A percentile compares a stretch with the other conserved stretches of the same genome.
Evolutionary conservation across 2,888 invertebrate genomes (phyloP).

Genomic region (Agonopterix alstromeriana): DNA sequence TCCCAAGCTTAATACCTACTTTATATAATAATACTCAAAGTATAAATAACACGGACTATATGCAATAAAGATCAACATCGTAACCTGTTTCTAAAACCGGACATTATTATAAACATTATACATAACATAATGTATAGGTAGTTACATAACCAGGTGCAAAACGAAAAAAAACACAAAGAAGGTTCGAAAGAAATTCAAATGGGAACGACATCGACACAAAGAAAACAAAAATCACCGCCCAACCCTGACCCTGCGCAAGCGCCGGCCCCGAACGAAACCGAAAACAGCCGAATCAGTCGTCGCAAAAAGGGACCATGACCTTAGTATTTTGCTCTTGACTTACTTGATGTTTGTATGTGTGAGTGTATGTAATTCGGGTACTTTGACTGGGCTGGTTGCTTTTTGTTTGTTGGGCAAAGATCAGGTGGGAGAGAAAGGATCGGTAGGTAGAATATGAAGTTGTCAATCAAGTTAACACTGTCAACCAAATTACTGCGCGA

Average conservation of each 20-base stretch:
- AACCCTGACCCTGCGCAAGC: slow-evolving; percentile 43
- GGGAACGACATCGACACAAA: slow-evolving; percentile 7
- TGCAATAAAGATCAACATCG: not conserved
- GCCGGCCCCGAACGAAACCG: slow-evolving; percentile 38
- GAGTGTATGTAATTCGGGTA: slow-evolving; percentile 62
- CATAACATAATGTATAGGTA: slow-evolving; percentile 3
- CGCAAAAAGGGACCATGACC: slow-evolving; percentile 63
- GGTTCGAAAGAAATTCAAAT: slow-evolving; percentile 9
- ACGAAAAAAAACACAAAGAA: slow-evolving; percentile 14
- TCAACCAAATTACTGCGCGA: too few relatives aligned
- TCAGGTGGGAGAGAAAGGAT: slow-evolving; percentile 9
- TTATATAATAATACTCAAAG: not conserved
- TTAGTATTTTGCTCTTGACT: slow-evolving; percentile 56
- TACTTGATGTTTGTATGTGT: slow-evolving; percentile 26
- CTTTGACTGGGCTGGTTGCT: slow-evolving; percentile 23
- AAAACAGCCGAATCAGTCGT: slow-evolving; percentile 40
- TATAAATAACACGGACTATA: slow-evolving; percentile 3
- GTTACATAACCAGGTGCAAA: not conserved
- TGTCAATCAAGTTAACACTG: too few relatives aligned
- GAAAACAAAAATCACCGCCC: slow-evolving; percentile 32
- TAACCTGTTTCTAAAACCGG: not conserved
- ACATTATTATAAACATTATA: not conserved
- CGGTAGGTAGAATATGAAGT: too few relatives aligned
- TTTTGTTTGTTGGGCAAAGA: slow-evolving; percentile 39
- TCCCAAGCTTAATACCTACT: too few relatives aligned